Conservation (phyloP, 2,113 vertebrate genomes). For the Prinia subflava region DNA sequence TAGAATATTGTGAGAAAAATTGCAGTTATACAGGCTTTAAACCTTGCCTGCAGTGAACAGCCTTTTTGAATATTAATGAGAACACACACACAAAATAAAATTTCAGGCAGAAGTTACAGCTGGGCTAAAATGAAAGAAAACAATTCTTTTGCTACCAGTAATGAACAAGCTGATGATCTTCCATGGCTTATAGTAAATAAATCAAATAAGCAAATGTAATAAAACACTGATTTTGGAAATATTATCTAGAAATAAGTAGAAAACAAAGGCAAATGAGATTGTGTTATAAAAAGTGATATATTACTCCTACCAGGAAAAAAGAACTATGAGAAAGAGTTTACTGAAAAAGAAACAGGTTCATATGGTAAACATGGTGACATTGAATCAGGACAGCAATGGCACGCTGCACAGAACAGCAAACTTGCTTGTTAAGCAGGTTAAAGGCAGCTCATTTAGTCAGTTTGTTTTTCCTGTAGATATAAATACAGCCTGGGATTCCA, state of each 20-base stretch:
- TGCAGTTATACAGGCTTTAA: not conserved
- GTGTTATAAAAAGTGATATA: not conserved
- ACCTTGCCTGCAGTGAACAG: conserved; percentile 2
- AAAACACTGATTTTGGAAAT: not conserved
- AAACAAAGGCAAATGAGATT: not conserved
- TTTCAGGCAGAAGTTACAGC: not conserved
- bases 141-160: not conserved
- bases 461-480: not conserved
- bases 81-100: not conserved
- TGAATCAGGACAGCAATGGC: not conserved
- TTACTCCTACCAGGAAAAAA: not conserved
- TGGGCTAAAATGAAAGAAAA: not conserved
- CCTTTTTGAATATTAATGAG: conserved; percentile 19
- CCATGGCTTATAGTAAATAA: not conserved
- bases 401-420: not conserved
- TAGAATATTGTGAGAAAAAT: conserved; percentile 1
- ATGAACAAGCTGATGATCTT: not conserved
- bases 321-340: not conserved
- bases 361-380: not conserved
- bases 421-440: not conserved
- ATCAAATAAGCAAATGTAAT: not conserved
- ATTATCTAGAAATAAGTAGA: not conserved
- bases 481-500: not conserved
- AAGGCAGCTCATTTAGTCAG: not conserved
- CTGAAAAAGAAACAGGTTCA: not conserved